A percentile compares a stretch with the other conserved stretches of the same genome.
Conservation (phyloP, 2,888 invertebrate species). For the Drosophila falleni region DNA sequence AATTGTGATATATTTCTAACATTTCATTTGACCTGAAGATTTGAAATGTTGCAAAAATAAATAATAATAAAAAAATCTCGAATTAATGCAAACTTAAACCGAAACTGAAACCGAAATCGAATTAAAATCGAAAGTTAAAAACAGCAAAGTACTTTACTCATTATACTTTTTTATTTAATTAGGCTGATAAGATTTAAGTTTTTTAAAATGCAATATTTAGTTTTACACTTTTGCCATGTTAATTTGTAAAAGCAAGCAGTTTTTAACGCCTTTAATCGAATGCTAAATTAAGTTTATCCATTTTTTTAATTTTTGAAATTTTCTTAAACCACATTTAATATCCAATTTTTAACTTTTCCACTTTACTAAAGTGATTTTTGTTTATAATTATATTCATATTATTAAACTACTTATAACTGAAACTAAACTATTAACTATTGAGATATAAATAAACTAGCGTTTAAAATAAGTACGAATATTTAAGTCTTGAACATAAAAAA, state of each 20-base stretch:
- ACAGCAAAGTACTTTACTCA: conserved; percentile 71
- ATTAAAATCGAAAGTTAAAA: conserved; percentile 55
- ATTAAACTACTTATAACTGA: conserved; percentile 76
- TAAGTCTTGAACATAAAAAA: conserved; percentile 58
- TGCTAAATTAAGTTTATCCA: conserved; percentile 39
- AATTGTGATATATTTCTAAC: conserved; percentile 84
- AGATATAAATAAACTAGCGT: conserved; percentile 69
- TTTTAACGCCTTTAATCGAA: conserved; percentile 52
- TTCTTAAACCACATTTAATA: conserved; percentile 16
- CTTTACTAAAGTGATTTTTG: conserved; percentile 48
- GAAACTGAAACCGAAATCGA: conserved; percentile 26
- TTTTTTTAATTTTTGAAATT: conserved; percentile 25
- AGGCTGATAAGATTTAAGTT: conserved; percentile 64
- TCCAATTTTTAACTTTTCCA: conserved; percentile 21
- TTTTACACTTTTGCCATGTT: conserved; percentile 73
- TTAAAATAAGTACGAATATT: conserved; percentile 55
- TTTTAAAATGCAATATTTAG: conserved; percentile 72
- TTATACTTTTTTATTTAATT: conserved; percentile 25
- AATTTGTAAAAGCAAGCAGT: conserved; percentile 73
- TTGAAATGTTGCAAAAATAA: conserved; percentile 68
- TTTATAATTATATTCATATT: conserved; percentile 64
- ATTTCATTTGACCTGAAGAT: conserved; percentile 76
- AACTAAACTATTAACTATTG: conserved; percentile 80
- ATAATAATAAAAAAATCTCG: conserved; percentile 28
- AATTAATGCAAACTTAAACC: conserved; percentile 22